Base-by-base conservation (phyloP, 1,140 invertebrate genomes). In the Kradibia gibbosae region DNA sequence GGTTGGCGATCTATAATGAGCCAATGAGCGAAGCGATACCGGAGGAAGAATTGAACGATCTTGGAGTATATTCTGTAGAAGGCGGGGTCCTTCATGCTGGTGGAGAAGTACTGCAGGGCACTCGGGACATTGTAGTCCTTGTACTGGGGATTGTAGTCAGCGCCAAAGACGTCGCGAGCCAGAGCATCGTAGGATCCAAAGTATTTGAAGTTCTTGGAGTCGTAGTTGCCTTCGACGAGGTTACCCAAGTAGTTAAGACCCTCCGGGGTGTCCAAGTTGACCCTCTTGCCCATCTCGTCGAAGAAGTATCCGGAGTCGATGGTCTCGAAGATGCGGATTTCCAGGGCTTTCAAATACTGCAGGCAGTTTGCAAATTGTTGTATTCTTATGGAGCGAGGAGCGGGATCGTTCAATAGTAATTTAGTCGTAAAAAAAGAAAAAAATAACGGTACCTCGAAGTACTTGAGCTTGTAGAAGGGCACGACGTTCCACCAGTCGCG, bases 161-260 rank as follows among this genome's bases (percentile, higher is more conserved):
- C 86, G 11, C 90, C 90, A 11, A 91, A 83, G 50, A 92, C 82
- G 17, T 89, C 84, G 8, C 90, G 86, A 55, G 86, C 85, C 0
- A 90, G 83, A 10, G 76, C 83, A 57, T 91, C 90, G 75, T 88
- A 88, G 8, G 88, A 88, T 31, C 92, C 92, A 85, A 95, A 95
- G 85, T 92, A 95, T 55, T 90, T 88, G 7, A 84, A 85, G 88
- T 96, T 94, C 45, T 92, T 92, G 25, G 93, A 94, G 76, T 95
- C 94, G 1, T 91, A 91, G 80, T 94, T 93, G 34, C 92, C 91
- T 90, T 96, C 93, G 65, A 96, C 92, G 1, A 95, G 83, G 83
- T 94, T 93, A 36, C 93, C 94, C 22, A 96, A 89, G 57, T 93
- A 89, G 82, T 94, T 91, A 78, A 95, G 87, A 55, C 91, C 91